These are phyloP conservation scores for Anas flavirostris DNA, from an alignment of 2,797 vertebrate species.

Conservation along the genomic window DNA sequence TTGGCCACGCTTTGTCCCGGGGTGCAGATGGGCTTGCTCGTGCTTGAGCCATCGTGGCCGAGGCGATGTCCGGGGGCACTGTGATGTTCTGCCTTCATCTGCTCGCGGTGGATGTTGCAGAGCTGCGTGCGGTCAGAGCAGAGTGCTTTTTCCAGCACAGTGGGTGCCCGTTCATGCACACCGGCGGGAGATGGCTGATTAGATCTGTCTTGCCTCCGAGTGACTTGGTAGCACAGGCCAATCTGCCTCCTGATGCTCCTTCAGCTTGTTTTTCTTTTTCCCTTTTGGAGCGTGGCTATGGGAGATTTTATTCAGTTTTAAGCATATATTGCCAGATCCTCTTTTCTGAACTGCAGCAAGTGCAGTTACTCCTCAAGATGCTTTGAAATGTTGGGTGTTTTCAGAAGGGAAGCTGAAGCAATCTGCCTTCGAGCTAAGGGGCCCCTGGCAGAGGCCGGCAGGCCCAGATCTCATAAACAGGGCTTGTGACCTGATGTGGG, in stretches of 20 bases:
- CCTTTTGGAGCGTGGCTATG: neutral
- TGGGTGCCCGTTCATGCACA: conserved; percentile 64
- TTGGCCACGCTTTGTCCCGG: neutral
- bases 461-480: neutral
- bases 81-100: neutral
- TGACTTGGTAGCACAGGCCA: conserved; percentile 11
- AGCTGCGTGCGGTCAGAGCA: neutral
- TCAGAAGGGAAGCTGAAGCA: neutral
- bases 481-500: neutral
- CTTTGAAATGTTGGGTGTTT: neutral
- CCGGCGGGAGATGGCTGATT: conserved; percentile 42
- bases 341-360: neutral
- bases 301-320: conserved; percentile 11
- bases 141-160: conserved; percentile 49
- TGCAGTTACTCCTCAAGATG: neutral
- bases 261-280: neutral
- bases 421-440: neutral
- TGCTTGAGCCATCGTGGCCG: neutral
- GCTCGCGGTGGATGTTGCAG: neutral
- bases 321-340: neutral
- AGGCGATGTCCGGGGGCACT: neutral
- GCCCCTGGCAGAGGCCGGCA: neutral
- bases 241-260: conserved; percentile 52
- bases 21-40: neutral
- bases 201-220: conserved; percentile 43